A percentile compares a stretch with the other conserved stretches of the same genome.
Evolutionary conservation across 2,113 vertebrate species (phyloP).

Genomic region (Rhinichthys klamathensis): DNA sequence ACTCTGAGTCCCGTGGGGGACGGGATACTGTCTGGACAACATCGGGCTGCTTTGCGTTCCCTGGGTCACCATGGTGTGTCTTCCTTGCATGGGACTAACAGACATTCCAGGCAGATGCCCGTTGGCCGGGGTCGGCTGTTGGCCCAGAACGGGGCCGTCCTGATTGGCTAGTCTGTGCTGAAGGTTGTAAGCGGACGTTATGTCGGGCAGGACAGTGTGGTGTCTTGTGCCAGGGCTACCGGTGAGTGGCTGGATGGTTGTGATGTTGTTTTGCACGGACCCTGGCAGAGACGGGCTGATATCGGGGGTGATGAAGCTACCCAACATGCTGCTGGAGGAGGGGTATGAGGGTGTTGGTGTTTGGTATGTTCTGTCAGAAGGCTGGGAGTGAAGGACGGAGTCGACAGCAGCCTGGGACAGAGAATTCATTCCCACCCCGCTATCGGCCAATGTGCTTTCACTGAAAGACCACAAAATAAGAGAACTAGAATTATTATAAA

Average conservation of each 20-base stretch:
- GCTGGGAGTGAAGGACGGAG: constrained; percentile 79
- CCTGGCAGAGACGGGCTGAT: constrained; percentile 67
- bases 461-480: constrained; percentile 5
- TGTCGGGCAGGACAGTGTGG: constrained; percentile 79
- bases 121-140: constrained; percentile 61
- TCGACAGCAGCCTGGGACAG: constrained; percentile 79
- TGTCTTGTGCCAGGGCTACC: constrained; percentile 81
- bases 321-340: constrained; percentile 62
- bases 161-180: constrained; percentile 74
- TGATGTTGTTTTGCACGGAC: constrained; percentile 64
- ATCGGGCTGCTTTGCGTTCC: constrained; percentile 63
- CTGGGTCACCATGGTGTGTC: constrained; percentile 52
- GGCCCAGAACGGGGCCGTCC: constrained; percentile 48
- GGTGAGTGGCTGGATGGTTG: constrained; percentile 64
- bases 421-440: constrained; percentile 75
- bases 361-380: constrained; percentile 69
- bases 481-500: neutral
- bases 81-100: constrained; percentile 68
- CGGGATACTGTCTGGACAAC: constrained; percentile 51
- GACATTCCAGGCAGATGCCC: constrained; percentile 65
- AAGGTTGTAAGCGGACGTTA: constrained; percentile 74
- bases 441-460: constrained; percentile 77
- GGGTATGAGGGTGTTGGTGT: constrained; percentile 72
- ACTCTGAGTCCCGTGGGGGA: constrained; percentile 58
- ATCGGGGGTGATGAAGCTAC: constrained; percentile 62